Percentiles rank a stretch among this genome's conserved stretches.
phyloP scores from a whole-genome alignment of 1,140 invertebrate species.

The Ephestia elutella region DNA sequence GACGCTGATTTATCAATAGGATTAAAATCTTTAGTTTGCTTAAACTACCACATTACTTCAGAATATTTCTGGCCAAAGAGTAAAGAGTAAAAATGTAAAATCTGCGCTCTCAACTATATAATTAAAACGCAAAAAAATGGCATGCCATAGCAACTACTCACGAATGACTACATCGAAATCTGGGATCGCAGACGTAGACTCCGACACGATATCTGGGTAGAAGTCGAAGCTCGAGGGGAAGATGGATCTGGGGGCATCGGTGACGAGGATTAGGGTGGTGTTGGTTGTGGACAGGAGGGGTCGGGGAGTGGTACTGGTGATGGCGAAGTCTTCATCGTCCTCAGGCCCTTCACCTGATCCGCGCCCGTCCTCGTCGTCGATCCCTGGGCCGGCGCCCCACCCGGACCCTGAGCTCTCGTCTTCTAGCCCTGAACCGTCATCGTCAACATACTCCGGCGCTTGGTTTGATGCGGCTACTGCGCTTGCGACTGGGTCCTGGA shows the following conservation, averaged over 20 bases:
- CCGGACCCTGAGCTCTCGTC: constrained; percentile 73
- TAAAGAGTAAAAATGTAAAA: neutral
- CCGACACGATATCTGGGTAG: constrained; percentile 24
- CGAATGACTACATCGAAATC: constrained; percentile 59
- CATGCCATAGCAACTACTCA: constrained; percentile 73
- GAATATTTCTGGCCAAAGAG: too few species aligned
- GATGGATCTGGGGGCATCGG: neutral
- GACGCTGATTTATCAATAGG: too few species aligned
- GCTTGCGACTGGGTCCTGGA: constrained; percentile 42
- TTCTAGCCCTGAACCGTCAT: constrained; percentile 70
- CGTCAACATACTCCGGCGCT: constrained; percentile 64
- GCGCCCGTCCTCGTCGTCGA: constrained; percentile 70
- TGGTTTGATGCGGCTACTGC: constrained; percentile 38
- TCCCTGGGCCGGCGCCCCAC: constrained; percentile 67
- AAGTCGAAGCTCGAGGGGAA: constrained; percentile 4
- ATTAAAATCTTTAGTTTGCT: too few species aligned
- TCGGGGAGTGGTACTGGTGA: constrained; percentile 10
- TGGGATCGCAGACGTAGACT: constrained; percentile 26
- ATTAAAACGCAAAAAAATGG: constrained; percentile 52
- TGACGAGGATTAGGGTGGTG: neutral
- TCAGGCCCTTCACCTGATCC: constrained; percentile 61
- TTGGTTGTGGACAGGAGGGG: constrained; percentile 3
- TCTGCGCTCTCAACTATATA: neutral
- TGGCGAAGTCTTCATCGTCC: constrained; percentile 47
- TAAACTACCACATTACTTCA: too few species aligned